These are phyloP conservation scores for Neocrepidodera transversa DNA, from an alignment of 2,888 invertebrate genomes.

Conservation along the genomic window DNA sequence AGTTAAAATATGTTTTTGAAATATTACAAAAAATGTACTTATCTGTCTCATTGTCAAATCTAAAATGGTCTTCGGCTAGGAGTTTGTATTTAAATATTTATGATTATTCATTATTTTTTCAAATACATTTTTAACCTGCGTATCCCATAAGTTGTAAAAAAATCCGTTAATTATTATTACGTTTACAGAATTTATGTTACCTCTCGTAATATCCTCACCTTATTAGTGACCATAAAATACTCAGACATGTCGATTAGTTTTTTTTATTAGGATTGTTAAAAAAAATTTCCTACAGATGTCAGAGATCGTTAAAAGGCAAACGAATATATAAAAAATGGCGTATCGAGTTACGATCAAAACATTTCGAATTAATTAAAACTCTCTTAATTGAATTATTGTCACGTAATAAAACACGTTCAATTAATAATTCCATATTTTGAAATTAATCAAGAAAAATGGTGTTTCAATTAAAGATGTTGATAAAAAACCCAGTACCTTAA, in stretches of 20 bases:
- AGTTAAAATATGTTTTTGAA: no score
- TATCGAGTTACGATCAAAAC: conserved; percentile 15
- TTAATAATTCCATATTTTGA: conserved; percentile 27
- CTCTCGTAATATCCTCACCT: not conserved
- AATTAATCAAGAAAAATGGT: conserved; percentile 26
- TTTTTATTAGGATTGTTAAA: not conserved
- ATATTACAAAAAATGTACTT: no score
- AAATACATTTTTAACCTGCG: no score
- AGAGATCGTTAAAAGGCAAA: not conserved
- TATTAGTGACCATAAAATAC: not conserved
- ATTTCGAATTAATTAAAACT: conserved; percentile 24
- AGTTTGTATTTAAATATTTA: no score
- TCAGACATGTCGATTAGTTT: not conserved
- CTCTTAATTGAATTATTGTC: conserved; percentile 28
- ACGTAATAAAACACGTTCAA: conserved; percentile 27
- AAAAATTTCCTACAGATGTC: not conserved
- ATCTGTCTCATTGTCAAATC: no score
- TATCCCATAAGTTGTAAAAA: no score
- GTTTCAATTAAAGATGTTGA: not conserved
- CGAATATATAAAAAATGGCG: conserved; percentile 2
- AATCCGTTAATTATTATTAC: no score
- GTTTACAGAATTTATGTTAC: not conserved
- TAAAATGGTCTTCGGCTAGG: no score
- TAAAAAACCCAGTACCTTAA: no score
- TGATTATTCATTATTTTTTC: no score